Evolutionary conservation across 2,797 vertebrate genomes (phyloP), one percentile per base, ranked within the genome.

Genomic region (Lithobates pipiens): DNA sequence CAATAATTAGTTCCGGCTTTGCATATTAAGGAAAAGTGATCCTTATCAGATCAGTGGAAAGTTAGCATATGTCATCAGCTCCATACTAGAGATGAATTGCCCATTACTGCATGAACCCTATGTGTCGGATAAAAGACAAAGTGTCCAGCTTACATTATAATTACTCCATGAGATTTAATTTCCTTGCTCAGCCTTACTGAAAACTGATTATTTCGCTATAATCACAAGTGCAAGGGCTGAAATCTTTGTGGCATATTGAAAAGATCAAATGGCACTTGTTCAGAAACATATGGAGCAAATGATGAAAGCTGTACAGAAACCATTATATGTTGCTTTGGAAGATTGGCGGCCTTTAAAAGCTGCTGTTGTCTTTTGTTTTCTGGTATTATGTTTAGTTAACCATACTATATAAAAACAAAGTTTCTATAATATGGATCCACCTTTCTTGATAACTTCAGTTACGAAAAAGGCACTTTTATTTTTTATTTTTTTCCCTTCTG

Each of bases 261-360:
- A 81, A 29, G 79, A 72, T 57, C 79, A 81, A 73, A 80, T 80
- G 44, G 23, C 78, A 25, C 77, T 80, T 77, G 34, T 77, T 54
- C 67, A 80, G n/a, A 80, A 69, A 50, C 77, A 13, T 57, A 80
- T 80, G 13, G 67, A 68, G 78, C 6, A 61, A 50, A 61, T 27
- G 46, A 25, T 80, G 69, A 80, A 80, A 80, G 79, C 79, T 50
- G 32, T 46, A 82, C 39, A 67, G 5, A n/a, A 76, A 61, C 68
- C 27, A 72, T 71, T 80, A 54, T 72, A 61, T 72, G 36, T 32
- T 50, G 34, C 46, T 32, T 34, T 72, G 15, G 21, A 80, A 80
- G 34, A 5, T 16, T 72, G 46, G n/a, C 39, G 23, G n/a, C 8
- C n/a, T 67, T 63, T 6, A 25, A 25, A 78, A 23, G 5, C 5